Conservation (phyloP, 2,113 vertebrate genomes). For the Amphilophus citrinellus region DNA sequence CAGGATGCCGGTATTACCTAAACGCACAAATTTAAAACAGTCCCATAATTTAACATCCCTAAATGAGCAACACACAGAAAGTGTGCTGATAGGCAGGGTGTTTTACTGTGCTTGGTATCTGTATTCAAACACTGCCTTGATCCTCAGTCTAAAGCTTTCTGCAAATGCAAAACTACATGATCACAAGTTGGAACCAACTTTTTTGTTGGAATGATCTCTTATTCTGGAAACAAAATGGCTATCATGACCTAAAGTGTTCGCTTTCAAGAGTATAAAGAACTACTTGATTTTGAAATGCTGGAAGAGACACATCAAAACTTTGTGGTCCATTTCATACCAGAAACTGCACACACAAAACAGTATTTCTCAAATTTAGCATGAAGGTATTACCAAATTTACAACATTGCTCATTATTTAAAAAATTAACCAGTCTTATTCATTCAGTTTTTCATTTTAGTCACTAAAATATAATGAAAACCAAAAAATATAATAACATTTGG, state of each 20-base stretch:
- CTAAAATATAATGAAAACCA: neutral
- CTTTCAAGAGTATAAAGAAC: neutral
- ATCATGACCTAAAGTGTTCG: neutral
- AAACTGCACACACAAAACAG: neutral
- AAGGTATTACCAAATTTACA: neutral
- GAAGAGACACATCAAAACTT: neutral
- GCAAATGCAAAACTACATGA: conserved; percentile 2
- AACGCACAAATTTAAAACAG: conserved; percentile 6
- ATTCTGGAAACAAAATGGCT: neutral
- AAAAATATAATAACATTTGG: neutral
- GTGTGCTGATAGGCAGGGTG: neutral
- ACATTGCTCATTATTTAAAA: neutral
- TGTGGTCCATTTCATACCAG: neutral
- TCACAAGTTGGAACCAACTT: neutral
- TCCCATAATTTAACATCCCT: conserved; percentile 13
- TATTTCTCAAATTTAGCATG: neutral
- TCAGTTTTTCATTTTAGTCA: neutral
- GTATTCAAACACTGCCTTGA: neutral
- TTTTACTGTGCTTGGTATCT: neutral
- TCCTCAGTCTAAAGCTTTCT: neutral
- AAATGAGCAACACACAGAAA: neutral
- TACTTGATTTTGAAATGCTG: neutral
- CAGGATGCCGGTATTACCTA: neutral
- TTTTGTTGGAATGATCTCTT: neutral
- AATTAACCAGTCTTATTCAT: neutral